Evolutionary conservation across 2,888 invertebrate species (phyloP).

Genomic region (Drosophila imparisetae): DNA sequence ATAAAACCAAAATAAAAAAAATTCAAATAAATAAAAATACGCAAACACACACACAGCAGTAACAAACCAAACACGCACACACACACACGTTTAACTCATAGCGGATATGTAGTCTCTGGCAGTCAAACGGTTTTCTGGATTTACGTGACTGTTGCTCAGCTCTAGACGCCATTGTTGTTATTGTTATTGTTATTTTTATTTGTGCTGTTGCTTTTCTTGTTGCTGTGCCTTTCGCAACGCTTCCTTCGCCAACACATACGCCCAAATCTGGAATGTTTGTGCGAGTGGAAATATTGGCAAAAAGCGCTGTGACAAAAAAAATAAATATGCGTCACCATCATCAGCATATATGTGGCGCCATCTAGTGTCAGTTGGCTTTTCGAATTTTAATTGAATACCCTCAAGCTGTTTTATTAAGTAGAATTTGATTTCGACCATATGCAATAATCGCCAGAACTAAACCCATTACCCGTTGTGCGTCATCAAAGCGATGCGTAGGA

Average conservation of each 20-base stretch:
- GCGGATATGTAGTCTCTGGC: slow-evolving; percentile 22
- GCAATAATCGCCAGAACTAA: slow-evolving; percentile 25
- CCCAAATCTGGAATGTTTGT: background rate
- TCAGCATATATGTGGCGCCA: slow-evolving; percentile 21
- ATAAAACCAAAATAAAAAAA: slow-evolving; percentile 31
- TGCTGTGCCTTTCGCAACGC: slow-evolving; percentile 7
- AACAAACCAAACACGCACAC: slow-evolving; percentile 1
- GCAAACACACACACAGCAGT: slow-evolving; percentile 9
- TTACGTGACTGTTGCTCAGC: slow-evolving; percentile 49
- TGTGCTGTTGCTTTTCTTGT: slow-evolving; percentile 16
- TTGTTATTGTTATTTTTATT: slow-evolving; percentile 33
- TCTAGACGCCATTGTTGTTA: slow-evolving; percentile 21
- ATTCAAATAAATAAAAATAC: slow-evolving; percentile 31
- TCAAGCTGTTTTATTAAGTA: slow-evolving; percentile 48
- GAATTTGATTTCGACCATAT: slow-evolving; percentile 46
- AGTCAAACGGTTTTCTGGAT: slow-evolving; percentile 41
- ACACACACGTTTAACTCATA: slow-evolving; percentile 7
- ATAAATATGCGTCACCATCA: slow-evolving; percentile 17
- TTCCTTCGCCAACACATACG: background rate
- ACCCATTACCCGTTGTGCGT: slow-evolving; percentile 43
- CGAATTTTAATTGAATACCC: slow-evolving; percentile 60
- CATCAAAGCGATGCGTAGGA: slow-evolving; percentile 40
- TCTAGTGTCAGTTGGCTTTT: slow-evolving; percentile 15
- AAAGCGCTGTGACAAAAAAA: slow-evolving; percentile 1
- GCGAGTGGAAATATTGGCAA: slow-evolving; percentile 32